A percentile compares a stretch with the other conserved stretches of the same genome.
Evolutionary conservation across 2,113 vertebrate genomes (phyloP).

Genomic region (Ailurus styani): DNA sequence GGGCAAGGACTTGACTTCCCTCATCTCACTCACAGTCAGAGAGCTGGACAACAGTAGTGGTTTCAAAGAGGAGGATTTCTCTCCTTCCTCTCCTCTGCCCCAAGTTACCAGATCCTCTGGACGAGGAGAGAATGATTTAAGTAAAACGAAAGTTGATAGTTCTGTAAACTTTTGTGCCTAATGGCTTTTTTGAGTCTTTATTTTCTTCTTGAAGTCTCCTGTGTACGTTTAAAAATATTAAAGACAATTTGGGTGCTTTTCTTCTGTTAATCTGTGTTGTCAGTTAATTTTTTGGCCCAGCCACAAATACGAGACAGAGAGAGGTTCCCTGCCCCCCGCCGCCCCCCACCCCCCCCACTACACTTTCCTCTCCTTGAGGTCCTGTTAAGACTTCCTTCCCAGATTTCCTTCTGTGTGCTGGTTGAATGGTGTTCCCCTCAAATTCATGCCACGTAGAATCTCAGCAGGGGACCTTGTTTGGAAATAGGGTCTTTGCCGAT

Average conservation of each 20-base stretch:
- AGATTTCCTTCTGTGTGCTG: not conserved
- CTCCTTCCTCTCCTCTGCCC: too few species aligned
- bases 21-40: not conserved
- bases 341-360: not conserved
- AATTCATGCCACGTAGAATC: not conserved
- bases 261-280: not conserved
- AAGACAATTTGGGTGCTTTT: not conserved
- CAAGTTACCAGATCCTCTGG: not conserved
- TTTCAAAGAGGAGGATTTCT: not conserved
- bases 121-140: not conserved
- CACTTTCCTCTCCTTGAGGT: not conserved
- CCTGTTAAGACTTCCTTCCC: not conserved
- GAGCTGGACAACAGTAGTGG: not conserved
- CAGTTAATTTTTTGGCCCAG: not conserved
- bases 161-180: not conserved
- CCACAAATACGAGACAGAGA: not conserved
- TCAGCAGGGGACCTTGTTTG: not conserved
- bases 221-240: not conserved
- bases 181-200: not conserved
- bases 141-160: not conserved
- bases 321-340: too few species aligned
- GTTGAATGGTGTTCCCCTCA: not conserved
- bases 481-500: not conserved
- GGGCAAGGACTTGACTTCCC: not conserved
- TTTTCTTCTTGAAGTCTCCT: not conserved